These are phyloP conservation scores for Therioaphis trifolii DNA, from an alignment of 2,888 invertebrate genomes.

Conservation along the genomic window DNA sequence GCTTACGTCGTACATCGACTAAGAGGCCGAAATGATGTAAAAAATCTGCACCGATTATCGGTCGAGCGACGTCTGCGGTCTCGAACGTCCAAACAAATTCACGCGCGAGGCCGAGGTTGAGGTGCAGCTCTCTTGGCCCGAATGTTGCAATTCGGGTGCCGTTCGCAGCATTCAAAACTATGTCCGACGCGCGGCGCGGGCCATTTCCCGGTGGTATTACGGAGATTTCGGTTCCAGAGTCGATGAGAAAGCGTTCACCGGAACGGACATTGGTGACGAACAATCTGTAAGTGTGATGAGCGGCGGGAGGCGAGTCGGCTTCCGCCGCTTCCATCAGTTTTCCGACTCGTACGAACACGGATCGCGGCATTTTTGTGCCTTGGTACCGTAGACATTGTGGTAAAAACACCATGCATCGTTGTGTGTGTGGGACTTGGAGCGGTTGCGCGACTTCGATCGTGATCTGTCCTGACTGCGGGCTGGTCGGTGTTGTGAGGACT, in stretches of 20 bases:
- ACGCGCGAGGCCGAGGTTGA: not conserved
- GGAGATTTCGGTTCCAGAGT: conserved; percentile 68
- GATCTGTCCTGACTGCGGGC: not conserved
- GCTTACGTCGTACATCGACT: not conserved
- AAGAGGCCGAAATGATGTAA: not conserved
- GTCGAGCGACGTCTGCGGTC: not conserved
- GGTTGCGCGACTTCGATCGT: not conserved
- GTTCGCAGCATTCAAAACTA: conserved; percentile 50
- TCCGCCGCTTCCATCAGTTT: not conserved
- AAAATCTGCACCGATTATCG: not conserved
- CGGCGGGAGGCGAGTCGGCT: not conserved
- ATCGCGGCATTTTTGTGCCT: not conserved
- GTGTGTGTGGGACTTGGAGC: not conserved
- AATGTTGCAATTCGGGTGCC: not conserved
- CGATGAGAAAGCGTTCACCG: conserved; percentile 64
- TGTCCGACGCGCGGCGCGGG: not conserved
- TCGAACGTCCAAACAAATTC: not conserved
- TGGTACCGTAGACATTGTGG: not conserved
- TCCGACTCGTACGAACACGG: not conserved
- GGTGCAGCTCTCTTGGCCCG: not conserved
- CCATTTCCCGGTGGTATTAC: conserved; percentile 66
- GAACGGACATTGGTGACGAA: not conserved
- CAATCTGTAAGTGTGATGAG: not conserved
- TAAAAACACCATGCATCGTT: not conserved
- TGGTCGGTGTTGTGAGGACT: not conserved